These are phyloP conservation scores for Drosophila greeni DNA, from an alignment of 2,888 invertebrate species.

Conservation along the genomic window DNA sequence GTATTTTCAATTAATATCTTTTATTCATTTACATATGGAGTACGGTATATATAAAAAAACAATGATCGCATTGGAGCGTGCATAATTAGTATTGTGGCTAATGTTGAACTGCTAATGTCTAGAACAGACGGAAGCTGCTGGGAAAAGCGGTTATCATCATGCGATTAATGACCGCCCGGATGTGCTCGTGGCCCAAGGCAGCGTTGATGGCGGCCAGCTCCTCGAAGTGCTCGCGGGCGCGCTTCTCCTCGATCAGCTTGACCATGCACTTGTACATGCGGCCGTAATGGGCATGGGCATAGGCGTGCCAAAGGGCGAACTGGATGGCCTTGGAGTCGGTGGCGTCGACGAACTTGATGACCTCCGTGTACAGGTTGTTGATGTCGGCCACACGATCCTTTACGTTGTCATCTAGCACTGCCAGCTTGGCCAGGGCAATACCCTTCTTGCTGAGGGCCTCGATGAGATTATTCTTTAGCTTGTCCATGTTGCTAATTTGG, in stretches of 20 bases:
- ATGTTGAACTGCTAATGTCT: constrained; percentile 34
- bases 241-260: constrained; percentile 90
- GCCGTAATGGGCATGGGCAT: constrained; percentile 88
- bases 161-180: constrained; percentile 70
- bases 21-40: constrained; percentile 35
- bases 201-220: constrained; percentile 73
- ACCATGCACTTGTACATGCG: constrained; percentile 87
- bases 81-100: constrained; percentile 24
- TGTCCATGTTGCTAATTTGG: constrained; percentile 86
- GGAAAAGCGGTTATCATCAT: constrained; percentile 76
- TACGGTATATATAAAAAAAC: constrained; percentile 35
- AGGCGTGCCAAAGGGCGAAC: constrained; percentile 91
- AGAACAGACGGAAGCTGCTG: constrained; percentile 76
- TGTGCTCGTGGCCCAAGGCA: constrained; percentile 75
- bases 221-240: constrained; percentile 83
- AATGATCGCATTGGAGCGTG: constrained; percentile 50
- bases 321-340: constrained; percentile 88
- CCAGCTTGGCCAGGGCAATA: constrained; percentile 84
- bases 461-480: constrained; percentile 87
- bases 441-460: constrained; percentile 90
- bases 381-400: constrained; percentile 81
- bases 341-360: constrained; percentile 90
- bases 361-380: constrained; percentile 83
- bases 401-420: constrained; percentile 72
- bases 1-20: constrained; percentile 21